A percentile compares a stretch with the other conserved stretches of the same genome.
phyloP scores from a whole-genome alignment of 92 coral and sea anemone genomes.

The Umimayanthus kanabou region DNA sequence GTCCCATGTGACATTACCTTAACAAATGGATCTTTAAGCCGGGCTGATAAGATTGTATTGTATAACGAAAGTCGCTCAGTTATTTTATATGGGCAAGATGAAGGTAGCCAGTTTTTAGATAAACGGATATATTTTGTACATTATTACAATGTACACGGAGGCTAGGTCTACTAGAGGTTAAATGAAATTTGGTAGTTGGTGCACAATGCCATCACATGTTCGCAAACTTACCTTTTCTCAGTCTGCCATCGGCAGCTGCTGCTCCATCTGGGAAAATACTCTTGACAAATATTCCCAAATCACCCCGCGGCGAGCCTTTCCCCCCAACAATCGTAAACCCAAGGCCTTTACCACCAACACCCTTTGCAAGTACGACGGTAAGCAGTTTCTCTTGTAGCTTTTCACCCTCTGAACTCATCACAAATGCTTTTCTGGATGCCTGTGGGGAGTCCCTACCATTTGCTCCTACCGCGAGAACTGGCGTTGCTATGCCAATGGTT shows the following conservation, averaged over 20 bases:
- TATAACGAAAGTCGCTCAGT: no score
- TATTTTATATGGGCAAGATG: no score
- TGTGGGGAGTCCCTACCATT: conserved; percentile 81
- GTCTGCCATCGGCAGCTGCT: conserved; percentile 93
- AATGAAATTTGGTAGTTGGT: neutral
- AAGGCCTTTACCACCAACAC: conserved; percentile 88
- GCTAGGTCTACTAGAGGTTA: no score
- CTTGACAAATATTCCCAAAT: conserved; percentile 86
- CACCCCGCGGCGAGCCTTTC: conserved; percentile 85
- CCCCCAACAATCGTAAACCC: conserved; percentile 99
- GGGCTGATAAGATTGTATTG: no score
- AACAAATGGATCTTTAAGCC: no score
- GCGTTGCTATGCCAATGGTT: conserved; percentile 75
- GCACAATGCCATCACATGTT: neutral
- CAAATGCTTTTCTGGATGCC: conserved; percentile 48
- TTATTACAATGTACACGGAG: no score
- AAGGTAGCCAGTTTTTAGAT: no score
- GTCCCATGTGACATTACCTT: no score
- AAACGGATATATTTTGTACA: no score
- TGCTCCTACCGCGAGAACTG: conserved; percentile 58
- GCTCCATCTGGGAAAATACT: conserved; percentile 87
- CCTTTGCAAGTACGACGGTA: conserved; percentile 86
- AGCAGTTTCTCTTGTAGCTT: conserved; percentile 50
- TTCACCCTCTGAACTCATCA: conserved; percentile 31
- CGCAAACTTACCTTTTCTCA: conserved; percentile 65